Percentiles rank a stretch among this genome's conserved stretches.
Conservation (phyloP, 2,797 vertebrate genomes). For the Crocidura indochinensis region DNA sequence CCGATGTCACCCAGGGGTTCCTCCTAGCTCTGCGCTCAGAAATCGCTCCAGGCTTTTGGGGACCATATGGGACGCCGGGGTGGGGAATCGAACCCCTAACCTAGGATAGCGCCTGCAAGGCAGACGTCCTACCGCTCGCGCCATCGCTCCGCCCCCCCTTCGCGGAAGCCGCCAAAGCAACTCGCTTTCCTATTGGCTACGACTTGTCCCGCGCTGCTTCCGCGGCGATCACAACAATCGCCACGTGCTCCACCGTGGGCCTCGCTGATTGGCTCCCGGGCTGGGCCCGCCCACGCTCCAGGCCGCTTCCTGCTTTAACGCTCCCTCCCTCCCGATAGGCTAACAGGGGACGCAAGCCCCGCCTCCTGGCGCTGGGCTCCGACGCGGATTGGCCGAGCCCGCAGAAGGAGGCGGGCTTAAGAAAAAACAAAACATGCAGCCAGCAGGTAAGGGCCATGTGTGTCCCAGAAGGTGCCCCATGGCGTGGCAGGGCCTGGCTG, state of each 20-base stretch:
- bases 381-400: neutral
- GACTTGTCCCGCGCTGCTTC: neutral
- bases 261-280: conserved; percentile 55
- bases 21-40: too few relatives aligned
- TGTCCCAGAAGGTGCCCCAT: conserved; percentile 57
- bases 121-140: too few relatives aligned
- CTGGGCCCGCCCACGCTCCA: neutral
- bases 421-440: neutral
- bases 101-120: too few relatives aligned
- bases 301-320: neutral
- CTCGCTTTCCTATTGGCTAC: neutral
- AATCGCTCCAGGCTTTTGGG: too few relatives aligned
- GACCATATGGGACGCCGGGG: too few relatives aligned
- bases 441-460: rapidly evolving
- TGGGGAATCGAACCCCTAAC: too few relatives aligned
- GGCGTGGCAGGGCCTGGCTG: conserved; percentile 86
- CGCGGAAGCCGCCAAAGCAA: neutral
- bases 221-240: conserved; percentile 67
- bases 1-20: too few relatives aligned
- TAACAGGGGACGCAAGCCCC: neutral
- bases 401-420: neutral
- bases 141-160: too few relatives aligned
- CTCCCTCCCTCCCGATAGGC: conserved; percentile 42
- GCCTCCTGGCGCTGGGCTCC: neutral
- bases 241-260: conserved; percentile 61